A percentile compares a stretch with the other conserved stretches of the same genome.
These are phyloP conservation scores for Unio delphinus DNA, from an alignment of 2,888 invertebrate genomes.

Conservation along the genomic window DNA sequence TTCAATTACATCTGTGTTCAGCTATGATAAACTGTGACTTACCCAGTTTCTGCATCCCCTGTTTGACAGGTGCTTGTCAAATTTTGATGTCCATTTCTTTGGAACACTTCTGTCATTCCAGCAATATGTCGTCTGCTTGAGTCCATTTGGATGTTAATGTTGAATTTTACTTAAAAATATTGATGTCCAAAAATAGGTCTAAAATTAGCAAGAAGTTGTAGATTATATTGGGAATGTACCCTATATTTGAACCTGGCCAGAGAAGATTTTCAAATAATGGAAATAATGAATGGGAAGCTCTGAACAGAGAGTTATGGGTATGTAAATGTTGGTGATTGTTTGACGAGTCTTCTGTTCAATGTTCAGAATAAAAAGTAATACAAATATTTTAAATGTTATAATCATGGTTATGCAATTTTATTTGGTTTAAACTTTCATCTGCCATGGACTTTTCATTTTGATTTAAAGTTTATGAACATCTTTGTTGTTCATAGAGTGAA, in stretches of 20 bases:
- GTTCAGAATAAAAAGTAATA: too few species aligned
- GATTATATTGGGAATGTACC: conserved; percentile 28
- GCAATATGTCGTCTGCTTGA: conserved; percentile 26
- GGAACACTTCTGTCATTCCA: conserved; percentile 13
- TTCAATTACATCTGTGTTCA: too few species aligned
- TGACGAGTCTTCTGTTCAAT: not conserved
- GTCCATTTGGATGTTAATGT: not conserved
- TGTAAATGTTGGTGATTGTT: conserved; percentile 6
- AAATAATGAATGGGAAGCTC: conserved; percentile 27
- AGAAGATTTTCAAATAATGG: conserved; percentile 29
- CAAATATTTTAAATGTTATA: too few species aligned
- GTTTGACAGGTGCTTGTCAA: conserved; percentile 31
- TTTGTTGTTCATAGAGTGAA: too few species aligned
- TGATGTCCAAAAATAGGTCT: not conserved
- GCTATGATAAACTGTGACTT: too few species aligned
- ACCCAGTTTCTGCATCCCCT: too few species aligned
- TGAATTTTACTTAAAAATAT: not conserved
- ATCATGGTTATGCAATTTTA: too few species aligned
- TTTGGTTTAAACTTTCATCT: too few species aligned
- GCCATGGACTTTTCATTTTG: too few species aligned
- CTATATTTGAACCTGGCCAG: conserved; percentile 39
- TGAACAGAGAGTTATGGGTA: conserved; percentile 36
- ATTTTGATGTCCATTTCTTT: conserved; percentile 33
- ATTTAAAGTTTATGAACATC: too few species aligned
- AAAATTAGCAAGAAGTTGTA: conserved; percentile 1